phyloP scores from a whole-genome alignment of 2,113 vertebrate genomes.

The Pluvialis apricaria region DNA sequence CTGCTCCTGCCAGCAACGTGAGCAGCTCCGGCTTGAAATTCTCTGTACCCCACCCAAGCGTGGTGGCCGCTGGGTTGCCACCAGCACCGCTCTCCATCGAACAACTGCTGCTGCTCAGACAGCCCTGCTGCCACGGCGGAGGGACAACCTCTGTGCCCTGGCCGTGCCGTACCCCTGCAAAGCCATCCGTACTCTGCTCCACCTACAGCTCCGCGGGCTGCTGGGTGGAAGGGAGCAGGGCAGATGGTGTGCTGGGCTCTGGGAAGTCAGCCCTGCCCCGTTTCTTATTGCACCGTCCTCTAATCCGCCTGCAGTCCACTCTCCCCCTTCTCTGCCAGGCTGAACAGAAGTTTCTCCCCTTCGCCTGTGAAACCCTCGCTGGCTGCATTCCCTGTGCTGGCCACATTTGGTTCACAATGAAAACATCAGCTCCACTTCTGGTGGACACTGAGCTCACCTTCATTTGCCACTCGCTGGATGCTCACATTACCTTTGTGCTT shows the following conservation, averaged over 20 bases:
- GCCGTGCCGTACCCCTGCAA: too few relatives aligned
- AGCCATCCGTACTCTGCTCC: not conserved
- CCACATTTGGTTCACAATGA: accelerated
- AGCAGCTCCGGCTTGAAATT: too few relatives aligned
- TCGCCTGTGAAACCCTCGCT: not conserved
- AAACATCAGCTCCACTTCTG: not conserved
- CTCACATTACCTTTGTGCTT: not conserved
- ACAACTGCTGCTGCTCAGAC: too few relatives aligned
- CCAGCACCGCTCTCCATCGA: too few relatives aligned
- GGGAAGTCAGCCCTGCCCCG: accelerated
- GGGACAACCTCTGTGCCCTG: too few relatives aligned
- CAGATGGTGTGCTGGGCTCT: accelerated
- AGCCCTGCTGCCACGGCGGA: too few relatives aligned
- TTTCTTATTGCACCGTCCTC: not conserved
- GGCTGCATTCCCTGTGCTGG: not conserved
- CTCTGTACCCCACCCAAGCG: too few relatives aligned
- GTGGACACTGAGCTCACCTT: not conserved
- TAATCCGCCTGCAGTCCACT: accelerated
- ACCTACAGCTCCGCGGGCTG: not conserved
- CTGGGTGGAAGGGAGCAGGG: too few relatives aligned
- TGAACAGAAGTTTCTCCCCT: not conserved
- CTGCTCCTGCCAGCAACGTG: too few relatives aligned
- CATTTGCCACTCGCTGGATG: too few relatives aligned
- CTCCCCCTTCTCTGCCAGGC: not conserved
- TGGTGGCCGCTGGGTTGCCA: too few relatives aligned